A percentile compares a stretch with the other conserved stretches of the same genome.
These are phyloP conservation scores for Platyrinchus mystaceus DNA, from an alignment of 2,797 vertebrate species.

Conservation along the genomic window DNA sequence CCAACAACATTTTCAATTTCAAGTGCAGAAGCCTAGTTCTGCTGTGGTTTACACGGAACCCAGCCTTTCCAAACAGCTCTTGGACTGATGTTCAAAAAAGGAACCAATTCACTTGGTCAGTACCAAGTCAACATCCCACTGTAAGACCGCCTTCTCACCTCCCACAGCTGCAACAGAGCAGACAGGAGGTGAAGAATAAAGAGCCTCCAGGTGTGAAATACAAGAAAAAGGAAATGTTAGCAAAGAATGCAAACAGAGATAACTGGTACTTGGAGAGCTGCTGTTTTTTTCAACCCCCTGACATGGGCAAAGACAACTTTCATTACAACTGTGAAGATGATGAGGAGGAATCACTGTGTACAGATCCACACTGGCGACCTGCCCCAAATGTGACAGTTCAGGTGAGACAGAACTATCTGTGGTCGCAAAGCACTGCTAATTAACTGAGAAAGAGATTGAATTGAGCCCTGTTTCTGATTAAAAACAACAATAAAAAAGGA, in stretches of 20 bases:
- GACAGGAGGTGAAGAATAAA: not conserved
- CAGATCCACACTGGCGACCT: not conserved
- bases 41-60: conserved; percentile 46
- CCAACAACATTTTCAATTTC: conserved; percentile 15
- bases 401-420: not conserved
- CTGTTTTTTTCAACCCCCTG: not conserved
- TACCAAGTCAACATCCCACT: not conserved
- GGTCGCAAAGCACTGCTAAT: not conserved
- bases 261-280: not conserved
- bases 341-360: not conserved
- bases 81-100: not conserved
- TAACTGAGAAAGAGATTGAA: not conserved
- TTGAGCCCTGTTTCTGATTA: not conserved
- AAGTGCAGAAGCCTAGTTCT: not conserved
- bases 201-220: not conserved
- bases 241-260: conserved; percentile 16
- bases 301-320: not conserved
- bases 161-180: not conserved
- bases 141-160: not conserved
- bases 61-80: conserved; percentile 42
- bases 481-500: not conserved
- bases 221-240: not conserved
- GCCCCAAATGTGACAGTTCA: not conserved
- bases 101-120: conserved; percentile 6
- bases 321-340: not conserved